Evolutionary conservation across 2,888 invertebrate species (phyloP).

Genomic region (Synergus umbraculus): DNA sequence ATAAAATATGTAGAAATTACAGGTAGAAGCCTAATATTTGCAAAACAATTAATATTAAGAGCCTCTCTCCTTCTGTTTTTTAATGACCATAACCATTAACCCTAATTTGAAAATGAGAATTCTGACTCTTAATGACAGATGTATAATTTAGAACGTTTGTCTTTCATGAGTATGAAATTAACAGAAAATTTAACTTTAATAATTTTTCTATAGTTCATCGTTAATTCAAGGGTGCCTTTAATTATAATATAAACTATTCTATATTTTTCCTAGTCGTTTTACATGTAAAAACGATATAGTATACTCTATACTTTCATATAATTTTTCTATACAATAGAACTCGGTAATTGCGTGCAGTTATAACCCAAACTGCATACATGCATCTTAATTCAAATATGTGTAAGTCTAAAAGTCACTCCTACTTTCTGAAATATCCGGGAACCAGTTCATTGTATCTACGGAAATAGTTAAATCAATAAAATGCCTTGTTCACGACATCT

Average conservation of each 20-base stretch:
- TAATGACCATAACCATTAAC: not conserved
- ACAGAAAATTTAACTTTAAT: too few relatives aligned
- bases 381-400: not conserved
- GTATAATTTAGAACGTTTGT: not conserved
- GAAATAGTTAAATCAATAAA: constrained; percentile 46
- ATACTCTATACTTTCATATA: too few relatives aligned
- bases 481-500: constrained; percentile 27
- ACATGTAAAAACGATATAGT: too few relatives aligned
- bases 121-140: not conserved
- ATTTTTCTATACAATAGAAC: too few relatives aligned
- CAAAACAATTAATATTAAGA: not conserved
- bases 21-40: not conserved
- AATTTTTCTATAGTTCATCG: too few relatives aligned
- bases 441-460: constrained; percentile 45
- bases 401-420: not conserved
- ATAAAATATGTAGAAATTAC: not conserved
- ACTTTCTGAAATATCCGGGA: constrained; percentile 3
- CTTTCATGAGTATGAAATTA: not conserved
- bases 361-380: not conserved
- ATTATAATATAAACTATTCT: too few relatives aligned
- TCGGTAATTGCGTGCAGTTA: not conserved
- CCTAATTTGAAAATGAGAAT: not conserved
- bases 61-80: not conserved
- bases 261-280: too few relatives aligned
- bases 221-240: too few relatives aligned